phyloP scores from a whole-genome alignment of 2,113 vertebrate genomes.

The Oncorhynchus nerka region DNA sequence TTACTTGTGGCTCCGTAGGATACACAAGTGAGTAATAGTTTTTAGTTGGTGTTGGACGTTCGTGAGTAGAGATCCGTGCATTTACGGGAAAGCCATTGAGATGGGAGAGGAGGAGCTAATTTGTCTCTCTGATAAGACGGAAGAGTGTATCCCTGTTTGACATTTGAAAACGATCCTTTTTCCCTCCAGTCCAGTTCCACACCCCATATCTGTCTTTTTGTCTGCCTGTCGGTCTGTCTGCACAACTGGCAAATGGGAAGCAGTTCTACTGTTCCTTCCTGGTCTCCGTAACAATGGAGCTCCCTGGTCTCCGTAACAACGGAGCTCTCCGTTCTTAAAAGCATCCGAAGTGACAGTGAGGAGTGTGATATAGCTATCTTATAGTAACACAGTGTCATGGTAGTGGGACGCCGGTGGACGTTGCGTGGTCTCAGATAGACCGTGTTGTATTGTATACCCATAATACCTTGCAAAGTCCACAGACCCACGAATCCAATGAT shows the following conservation, averaged over 20 bases:
- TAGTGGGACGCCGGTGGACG: background rate
- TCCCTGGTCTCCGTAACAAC: background rate
- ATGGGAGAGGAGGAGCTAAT: background rate
- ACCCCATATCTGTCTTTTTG: background rate
- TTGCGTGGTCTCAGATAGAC: background rate
- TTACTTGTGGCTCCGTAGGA: too few species aligned
- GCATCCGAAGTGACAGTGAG: background rate
- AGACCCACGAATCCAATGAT: background rate
- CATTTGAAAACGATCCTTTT: background rate
- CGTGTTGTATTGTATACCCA: background rate
- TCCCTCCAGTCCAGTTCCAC: background rate
- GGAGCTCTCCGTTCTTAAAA: background rate
- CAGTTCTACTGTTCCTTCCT: background rate
- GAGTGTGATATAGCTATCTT: background rate
- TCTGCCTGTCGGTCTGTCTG: background rate
- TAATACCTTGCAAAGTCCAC: constrained; percentile 9
- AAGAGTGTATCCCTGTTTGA: background rate
- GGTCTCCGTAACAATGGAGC: background rate
- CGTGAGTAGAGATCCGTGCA: too few species aligned
- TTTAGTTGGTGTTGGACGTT: too few species aligned
- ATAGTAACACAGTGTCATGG: background rate
- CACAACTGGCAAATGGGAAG: background rate
- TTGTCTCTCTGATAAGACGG: background rate
- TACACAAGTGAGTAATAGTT: too few species aligned
- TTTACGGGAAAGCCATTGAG: background rate